Conservation (phyloP, 2,888 invertebrate genomes). For the Drosophila mimica region DNA sequence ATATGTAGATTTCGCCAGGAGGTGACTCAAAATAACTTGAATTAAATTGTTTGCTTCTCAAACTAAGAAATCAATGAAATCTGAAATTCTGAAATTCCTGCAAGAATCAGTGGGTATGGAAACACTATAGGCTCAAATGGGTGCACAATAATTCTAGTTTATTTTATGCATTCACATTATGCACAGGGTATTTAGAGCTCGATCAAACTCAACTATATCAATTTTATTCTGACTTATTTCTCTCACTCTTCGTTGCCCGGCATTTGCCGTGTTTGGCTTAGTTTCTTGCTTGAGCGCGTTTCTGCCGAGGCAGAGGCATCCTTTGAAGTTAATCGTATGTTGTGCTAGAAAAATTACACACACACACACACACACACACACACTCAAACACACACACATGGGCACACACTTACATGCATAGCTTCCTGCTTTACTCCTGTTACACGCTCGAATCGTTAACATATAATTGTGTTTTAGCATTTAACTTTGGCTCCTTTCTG, state of each 20-base stretch:
- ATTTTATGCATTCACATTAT: not conserved
- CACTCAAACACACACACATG: constrained; percentile 36
- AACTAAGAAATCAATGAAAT: not conserved
- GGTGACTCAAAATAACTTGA: not conserved
- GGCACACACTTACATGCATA: constrained; percentile 8
- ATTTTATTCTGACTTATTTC: constrained; percentile 14
- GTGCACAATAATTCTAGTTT: not conserved
- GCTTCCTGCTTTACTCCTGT: constrained; percentile 43
- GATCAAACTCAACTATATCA: not conserved
- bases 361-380: constrained; percentile 43
- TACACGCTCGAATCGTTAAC: constrained; percentile 60
- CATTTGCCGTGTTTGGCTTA: constrained; percentile 64
- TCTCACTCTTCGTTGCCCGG: constrained; percentile 25
- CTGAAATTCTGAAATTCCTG: not conserved
- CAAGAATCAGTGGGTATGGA: not conserved
- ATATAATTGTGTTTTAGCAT: constrained; percentile 77
- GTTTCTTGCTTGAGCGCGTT: constrained; percentile 76
- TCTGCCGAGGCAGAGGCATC: constrained; percentile 71
- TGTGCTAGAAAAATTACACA: constrained; percentile 60
- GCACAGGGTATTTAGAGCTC: constrained; percentile 26
- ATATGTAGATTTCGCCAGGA: not conserved
- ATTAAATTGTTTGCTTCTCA: not conserved
- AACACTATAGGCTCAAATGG: not conserved
- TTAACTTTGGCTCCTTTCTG: constrained; percentile 67
- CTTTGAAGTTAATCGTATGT: constrained; percentile 80